phyloP scores from a whole-genome alignment of 1,140 invertebrate genomes.

The Dreissena rostriformis region DNA sequence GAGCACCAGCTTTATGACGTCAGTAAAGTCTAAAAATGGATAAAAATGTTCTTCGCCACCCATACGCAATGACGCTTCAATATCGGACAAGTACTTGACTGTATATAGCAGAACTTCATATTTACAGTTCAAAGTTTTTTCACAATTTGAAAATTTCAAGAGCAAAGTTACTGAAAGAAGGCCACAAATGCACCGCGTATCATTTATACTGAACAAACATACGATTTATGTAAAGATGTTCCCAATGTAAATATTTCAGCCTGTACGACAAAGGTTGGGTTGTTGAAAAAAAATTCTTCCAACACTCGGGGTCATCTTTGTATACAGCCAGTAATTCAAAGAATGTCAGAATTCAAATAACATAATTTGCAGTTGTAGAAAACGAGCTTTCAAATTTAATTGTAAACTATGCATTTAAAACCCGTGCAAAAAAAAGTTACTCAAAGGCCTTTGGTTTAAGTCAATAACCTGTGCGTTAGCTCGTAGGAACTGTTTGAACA shows the following conservation, averaged over 20 bases:
- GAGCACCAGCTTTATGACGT: too few species aligned
- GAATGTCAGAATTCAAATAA: constrained; percentile 55
- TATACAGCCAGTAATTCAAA: constrained; percentile 32
- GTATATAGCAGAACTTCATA: neutral
- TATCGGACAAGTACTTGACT: neutral
- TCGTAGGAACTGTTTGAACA: too few species aligned
- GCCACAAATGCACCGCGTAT: neutral
- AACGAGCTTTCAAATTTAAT: constrained; percentile 20
- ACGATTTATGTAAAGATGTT: neutral
- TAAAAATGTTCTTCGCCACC: too few species aligned
- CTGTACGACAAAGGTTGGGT: neutral
- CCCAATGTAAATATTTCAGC: neutral
- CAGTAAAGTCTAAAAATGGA: too few species aligned
- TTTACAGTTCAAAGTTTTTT: neutral
- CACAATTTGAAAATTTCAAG: neutral
- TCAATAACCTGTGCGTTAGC: too few species aligned
- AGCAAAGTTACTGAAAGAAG: neutral
- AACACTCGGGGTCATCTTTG: constrained; percentile 35
- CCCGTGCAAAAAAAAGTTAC: too few species aligned
- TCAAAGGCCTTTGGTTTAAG: too few species aligned
- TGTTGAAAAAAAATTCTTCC: neutral
- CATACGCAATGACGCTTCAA: neutral
- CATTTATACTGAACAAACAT: neutral
- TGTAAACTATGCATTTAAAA: constrained; percentile 29
- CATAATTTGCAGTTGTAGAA: constrained; percentile 46